Base-by-base conservation (phyloP, 2,113 vertebrate species). In the Myodes glareolus region DNA sequence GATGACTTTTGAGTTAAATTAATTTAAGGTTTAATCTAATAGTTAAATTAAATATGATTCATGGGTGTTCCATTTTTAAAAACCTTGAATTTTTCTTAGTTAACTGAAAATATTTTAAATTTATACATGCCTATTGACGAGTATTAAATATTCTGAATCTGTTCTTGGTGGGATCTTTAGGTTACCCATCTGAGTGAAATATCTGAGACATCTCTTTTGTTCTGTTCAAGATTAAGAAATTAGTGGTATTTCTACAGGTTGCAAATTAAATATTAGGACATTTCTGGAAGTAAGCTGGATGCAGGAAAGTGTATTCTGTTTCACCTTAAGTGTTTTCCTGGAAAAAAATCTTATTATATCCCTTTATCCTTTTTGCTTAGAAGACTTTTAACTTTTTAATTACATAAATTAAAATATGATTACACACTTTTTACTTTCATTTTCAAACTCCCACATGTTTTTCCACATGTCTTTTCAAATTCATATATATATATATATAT, bases 51-150 rank as follows among this genome's bases (percentile, higher is more conserved):
- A 47, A 50, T 47, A 29, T n/a, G 73, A 91, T 58, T 91, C 42
- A 11, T n/a, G 17, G 88, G 12, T 4, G 7, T 67, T 80, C 70
- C 5, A 52, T 27, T 80, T 55, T 91, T 88, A 78, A 72, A 68
- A 85, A 91, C 63, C 12, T 68, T 9, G 80, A 17, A 42, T 36
- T 47, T 95, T 50, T 33, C 33, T n/a, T 3, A 47, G 21, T 42
- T 7, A 75, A 4, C 42, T 84, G 13, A 61, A 5, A 85, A 5
- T 63, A 29, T 7, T 61, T 3, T 63, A 68, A 67, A 65, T 11
- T 42, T 85, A 39, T 11, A 5, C 3, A 13, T 31, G 5, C 0
- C 21, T 70, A 4, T 14, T 21, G 0, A 23, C 33, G 0, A 76
- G 5, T 0, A 47, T n/a, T 10, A 88, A 36, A 58, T 3, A 1